Conservation (phyloP, 2,888 invertebrate species). For the Hartigia nigra region DNA sequence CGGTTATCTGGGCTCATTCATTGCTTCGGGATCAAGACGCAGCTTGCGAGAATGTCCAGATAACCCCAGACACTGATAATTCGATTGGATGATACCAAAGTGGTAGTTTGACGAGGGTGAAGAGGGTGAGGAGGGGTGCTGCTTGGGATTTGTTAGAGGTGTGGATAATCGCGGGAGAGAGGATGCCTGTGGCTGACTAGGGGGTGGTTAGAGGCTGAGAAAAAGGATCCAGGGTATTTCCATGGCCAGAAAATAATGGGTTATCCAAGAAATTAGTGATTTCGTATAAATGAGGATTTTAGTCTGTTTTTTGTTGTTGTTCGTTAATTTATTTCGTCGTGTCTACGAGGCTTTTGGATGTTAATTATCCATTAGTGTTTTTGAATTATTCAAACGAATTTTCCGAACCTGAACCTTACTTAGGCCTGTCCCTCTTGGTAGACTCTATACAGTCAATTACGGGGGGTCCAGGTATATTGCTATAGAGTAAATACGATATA, state of each 20-base stretch:
- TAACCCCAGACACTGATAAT: neutral
- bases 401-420: conserved; percentile 25
- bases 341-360: neutral
- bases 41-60: neutral
- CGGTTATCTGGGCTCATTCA: neutral
- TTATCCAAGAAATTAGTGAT: neutral
- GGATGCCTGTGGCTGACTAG: neutral
- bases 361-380: conserved; percentile 21
- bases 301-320: no score
- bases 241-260: neutral
- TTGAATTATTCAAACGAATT: conserved; percentile 31
- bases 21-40: neutral
- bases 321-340: neutral
- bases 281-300: neutral
- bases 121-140: neutral
- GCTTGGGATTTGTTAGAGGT: neutral
- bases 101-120: no score
- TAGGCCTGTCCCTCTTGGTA: conserved; percentile 29
- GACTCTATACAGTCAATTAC: conserved; percentile 14
- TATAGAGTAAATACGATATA: neutral
- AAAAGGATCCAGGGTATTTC: neutral
- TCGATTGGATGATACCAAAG: neutral
- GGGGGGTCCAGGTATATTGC: neutral
- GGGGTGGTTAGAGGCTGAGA: neutral
- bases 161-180: neutral